A percentile compares a stretch with the other conserved stretches of the same genome.
phyloP scores from a whole-genome alignment of 2,888 invertebrate species.

The Hemithea aestivaria region DNA sequence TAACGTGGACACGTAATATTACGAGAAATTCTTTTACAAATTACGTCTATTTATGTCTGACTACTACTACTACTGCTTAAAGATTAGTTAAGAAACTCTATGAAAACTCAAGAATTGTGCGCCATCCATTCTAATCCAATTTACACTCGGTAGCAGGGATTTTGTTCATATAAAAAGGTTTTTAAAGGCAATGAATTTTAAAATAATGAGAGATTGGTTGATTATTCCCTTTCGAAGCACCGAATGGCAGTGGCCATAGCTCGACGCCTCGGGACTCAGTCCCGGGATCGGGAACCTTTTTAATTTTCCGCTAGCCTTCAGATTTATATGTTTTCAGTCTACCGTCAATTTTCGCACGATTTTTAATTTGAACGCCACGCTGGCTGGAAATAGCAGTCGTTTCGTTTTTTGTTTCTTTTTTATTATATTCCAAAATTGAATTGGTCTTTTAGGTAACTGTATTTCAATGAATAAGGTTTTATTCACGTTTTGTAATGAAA shows the following conservation, averaged over 20 bases:
- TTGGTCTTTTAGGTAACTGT: slow-evolving; percentile 25
- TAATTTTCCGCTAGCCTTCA: slow-evolving; percentile 74
- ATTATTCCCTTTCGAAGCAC: slow-evolving; percentile 42
- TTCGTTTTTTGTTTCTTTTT: slow-evolving; percentile 45
- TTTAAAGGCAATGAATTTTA: slow-evolving; percentile 10
- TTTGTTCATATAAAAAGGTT: too few relatives aligned
- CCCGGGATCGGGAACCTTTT: slow-evolving; percentile 51
- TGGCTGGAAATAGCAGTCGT: slow-evolving; percentile 51
- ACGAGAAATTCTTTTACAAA: too few relatives aligned
- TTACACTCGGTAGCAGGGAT: too few relatives aligned
- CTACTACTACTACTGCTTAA: too few relatives aligned
- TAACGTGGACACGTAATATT: too few relatives aligned
- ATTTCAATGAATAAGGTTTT: slow-evolving; percentile 14
- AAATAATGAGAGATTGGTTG: slow-evolving; percentile 49
- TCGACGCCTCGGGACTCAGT: slow-evolving; percentile 49
- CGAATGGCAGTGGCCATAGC: slow-evolving; percentile 35
- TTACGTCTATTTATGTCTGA: too few relatives aligned
- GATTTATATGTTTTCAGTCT: slow-evolving; percentile 72
- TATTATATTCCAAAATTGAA: slow-evolving; percentile 21
- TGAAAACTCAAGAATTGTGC: too few relatives aligned
- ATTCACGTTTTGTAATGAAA: slow-evolving; percentile 7
- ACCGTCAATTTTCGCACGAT: slow-evolving; percentile 65
- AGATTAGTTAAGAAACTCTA: too few relatives aligned
- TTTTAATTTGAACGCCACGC: slow-evolving; percentile 68
- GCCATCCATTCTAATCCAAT: too few relatives aligned